Evolutionary conservation across 1,140 invertebrate genomes (phyloP).

Genomic region (Lasaia peninsularis): DNA sequence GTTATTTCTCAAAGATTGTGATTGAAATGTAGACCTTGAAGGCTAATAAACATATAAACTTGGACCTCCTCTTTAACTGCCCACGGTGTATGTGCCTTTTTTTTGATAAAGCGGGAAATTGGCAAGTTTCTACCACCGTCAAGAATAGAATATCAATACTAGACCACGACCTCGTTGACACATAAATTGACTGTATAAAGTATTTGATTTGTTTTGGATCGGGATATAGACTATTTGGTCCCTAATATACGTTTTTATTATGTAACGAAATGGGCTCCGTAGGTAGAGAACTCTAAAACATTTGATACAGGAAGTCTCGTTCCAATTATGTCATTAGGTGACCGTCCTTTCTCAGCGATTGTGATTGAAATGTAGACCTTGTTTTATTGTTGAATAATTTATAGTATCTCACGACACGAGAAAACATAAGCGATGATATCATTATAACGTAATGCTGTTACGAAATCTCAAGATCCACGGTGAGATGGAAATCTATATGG

Average conservation of each 20-base stretch:
- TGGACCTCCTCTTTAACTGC: no score
- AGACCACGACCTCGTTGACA: no score
- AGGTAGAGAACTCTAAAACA: not conserved
- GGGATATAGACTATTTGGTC: no score
- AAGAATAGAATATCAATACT: no score
- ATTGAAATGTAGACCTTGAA: constrained; percentile 2
- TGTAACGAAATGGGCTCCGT: not conserved
- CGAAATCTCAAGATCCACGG: constrained; percentile 1
- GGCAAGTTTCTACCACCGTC: no score
- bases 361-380: not conserved
- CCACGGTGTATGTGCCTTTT: no score
- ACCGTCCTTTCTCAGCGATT: not conserved
- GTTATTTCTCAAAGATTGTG: not conserved
- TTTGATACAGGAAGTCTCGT: not conserved
- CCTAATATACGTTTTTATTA: not conserved
- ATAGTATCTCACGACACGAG: constrained; percentile 3
- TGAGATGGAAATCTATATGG: constrained; percentile 5
- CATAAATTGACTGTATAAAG: no score
- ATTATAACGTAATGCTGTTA: constrained; percentile 8
- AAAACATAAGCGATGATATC: constrained; percentile 1
- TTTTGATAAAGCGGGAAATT: no score
- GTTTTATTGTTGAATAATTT: constrained; percentile 6
- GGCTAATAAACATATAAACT: no score
- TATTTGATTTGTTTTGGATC: no score
- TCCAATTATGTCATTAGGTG: not conserved